A percentile compares a stretch with the other conserved stretches of the same genome.
Conservation (phyloP, 1,140 invertebrate species). For the Zaprionus vittiger region DNA sequence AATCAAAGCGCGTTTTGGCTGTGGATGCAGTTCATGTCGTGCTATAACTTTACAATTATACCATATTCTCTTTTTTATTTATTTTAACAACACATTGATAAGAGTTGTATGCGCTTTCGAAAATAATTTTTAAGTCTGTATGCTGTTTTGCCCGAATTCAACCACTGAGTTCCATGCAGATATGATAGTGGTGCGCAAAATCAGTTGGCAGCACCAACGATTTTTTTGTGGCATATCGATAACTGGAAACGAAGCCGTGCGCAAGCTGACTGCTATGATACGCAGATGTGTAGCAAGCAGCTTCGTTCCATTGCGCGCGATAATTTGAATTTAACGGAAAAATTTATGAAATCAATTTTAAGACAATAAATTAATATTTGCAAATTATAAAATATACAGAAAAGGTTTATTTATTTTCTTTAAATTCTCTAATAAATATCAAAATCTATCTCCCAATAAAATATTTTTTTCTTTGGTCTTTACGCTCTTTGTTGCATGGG, state of each 20-base stretch:
- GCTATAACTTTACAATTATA: background rate
- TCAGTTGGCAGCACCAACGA: constrained; percentile 15
- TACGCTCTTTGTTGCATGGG: background rate
- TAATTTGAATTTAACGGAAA: background rate
- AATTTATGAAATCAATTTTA: background rate
- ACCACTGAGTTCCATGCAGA: background rate
- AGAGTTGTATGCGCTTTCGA: background rate
- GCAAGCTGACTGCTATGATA: constrained; percentile 34
- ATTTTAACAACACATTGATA: background rate
- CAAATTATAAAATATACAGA: background rate
- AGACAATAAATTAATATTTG: background rate
- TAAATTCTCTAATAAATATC: background rate
- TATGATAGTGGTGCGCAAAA: background rate
- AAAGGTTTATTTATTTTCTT: background rate
- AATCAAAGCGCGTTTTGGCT: background rate
- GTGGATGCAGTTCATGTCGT: background rate
- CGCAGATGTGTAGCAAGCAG: background rate
- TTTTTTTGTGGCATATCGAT: constrained; percentile 18
- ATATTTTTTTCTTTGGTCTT: background rate
- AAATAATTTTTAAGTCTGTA: background rate
- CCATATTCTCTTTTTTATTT: background rate
- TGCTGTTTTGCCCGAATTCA: background rate
- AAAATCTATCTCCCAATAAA: background rate
- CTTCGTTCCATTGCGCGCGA: background rate
- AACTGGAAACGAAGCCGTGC: background rate